phyloP scores from a whole-genome alignment of 2,797 vertebrate genomes.

The Myotis planiceps region DNA sequence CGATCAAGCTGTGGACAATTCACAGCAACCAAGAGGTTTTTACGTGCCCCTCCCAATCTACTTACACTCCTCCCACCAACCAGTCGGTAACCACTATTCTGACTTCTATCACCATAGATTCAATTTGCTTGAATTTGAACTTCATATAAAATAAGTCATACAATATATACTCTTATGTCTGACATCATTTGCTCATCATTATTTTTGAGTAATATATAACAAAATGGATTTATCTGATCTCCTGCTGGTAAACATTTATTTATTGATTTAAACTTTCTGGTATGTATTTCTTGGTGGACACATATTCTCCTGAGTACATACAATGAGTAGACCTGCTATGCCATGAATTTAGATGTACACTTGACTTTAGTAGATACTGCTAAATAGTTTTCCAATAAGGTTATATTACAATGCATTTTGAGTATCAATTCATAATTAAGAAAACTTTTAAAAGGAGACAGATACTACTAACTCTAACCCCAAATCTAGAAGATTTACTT shows the following conservation, averaged over 20 bases:
- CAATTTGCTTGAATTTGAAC: not conserved
- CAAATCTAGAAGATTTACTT: not conserved
- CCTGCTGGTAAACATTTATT: not conserved
- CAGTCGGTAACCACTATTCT: not conserved
- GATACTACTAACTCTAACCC: not conserved
- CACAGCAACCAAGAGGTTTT: not conserved
- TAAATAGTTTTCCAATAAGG: not conserved
- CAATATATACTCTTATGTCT: not conserved
- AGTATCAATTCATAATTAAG: not conserved
- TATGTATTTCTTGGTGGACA: not conserved
- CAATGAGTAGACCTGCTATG: not conserved
- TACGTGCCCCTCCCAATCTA: not conserved
- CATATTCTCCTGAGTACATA: not conserved
- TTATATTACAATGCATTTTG: not conserved
- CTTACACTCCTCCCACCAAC: not conserved
- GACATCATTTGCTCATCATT: not conserved
- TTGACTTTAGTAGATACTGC: not conserved
- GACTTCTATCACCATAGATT: not conserved
- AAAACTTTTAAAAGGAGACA: not conserved
- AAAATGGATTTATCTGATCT: not conserved
- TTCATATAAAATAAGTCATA: not conserved
- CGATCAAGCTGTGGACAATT: not conserved
- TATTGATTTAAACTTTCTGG: not conserved
- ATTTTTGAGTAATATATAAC: not conserved
- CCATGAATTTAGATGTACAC: not conserved